These are phyloP conservation scores for Drosophila nikananu DNA, from an alignment of 1,140 invertebrate genomes.

Conservation along the genomic window DNA sequence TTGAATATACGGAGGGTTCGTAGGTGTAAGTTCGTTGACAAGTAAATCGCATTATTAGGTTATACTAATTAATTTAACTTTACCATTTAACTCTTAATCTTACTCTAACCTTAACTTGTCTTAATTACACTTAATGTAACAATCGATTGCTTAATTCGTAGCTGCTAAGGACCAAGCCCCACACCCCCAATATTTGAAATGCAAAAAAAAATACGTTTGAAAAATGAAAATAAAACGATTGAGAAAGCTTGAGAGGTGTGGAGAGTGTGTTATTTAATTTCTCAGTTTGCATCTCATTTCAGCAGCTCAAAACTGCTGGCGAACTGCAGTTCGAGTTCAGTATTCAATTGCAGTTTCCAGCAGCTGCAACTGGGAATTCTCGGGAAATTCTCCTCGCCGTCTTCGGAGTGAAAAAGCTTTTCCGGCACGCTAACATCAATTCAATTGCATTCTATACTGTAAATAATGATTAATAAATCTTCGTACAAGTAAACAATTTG, in stretches of 20 bases:
- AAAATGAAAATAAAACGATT: slow-evolving; percentile 42
- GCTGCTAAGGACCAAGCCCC: slow-evolving; percentile 28
- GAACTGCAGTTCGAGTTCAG: slow-evolving; percentile 10
- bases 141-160: slow-evolving; percentile 61
- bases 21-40: slow-evolving; percentile 64
- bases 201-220: slow-evolving; percentile 50
- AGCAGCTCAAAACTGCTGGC: background rate
- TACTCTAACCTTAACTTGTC: slow-evolving; percentile 25
- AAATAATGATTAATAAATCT: slow-evolving; percentile 17
- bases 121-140: slow-evolving; percentile 43
- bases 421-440: slow-evolving; percentile 21
- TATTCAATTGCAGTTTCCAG: slow-evolving; percentile 19
- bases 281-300: background rate
- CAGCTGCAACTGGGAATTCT: background rate
- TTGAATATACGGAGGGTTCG: slow-evolving; percentile 26
- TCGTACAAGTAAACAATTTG: slow-evolving; percentile 5
- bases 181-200: slow-evolving; percentile 39
- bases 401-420: background rate
- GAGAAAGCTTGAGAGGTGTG: slow-evolving; percentile 34
- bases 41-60: slow-evolving; percentile 47
- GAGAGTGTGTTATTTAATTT: background rate
- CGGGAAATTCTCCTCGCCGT: background rate
- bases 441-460: background rate
- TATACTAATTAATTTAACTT: slow-evolving; percentile 33
- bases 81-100: background rate